Conservation (phyloP, 2,888 invertebrate species). For the Bibio marci region DNA sequence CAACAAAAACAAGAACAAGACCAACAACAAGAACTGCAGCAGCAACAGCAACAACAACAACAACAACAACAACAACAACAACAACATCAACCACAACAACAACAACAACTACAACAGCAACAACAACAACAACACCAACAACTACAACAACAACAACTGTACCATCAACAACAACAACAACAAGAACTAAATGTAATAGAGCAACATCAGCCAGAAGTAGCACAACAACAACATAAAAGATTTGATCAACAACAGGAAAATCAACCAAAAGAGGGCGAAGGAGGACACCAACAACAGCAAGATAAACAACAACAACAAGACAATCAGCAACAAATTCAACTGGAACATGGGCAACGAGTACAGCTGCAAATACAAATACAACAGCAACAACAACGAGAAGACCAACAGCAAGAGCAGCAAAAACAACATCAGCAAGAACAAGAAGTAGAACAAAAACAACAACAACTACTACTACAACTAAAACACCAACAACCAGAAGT, state of each 20-base stretch:
- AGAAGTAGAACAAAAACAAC: slow-evolving; percentile 32
- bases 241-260: not conserved
- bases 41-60: slow-evolving; percentile 11
- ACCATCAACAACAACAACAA: slow-evolving; percentile 21
- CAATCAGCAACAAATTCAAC: too few species aligned
- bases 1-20: too few species aligned
- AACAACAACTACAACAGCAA: too few species aligned
- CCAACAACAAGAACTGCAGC: too few species aligned
- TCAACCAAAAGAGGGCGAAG: too few species aligned
- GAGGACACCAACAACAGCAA: too few species aligned
- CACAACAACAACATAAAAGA: too few species aligned
- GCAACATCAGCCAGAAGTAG: slow-evolving; percentile 1
- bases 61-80: slow-evolving; percentile 2
- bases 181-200: not conserved
- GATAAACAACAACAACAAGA: too few species aligned
- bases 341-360: too few species aligned
- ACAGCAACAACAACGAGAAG: slow-evolving; percentile 9
- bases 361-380: slow-evolving; percentile 5
- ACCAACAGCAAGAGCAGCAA: not conserved
- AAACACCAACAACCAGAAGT: slow-evolving; percentile 27
- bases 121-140: too few species aligned
- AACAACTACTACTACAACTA: slow-evolving; percentile 22
- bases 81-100: too few species aligned
- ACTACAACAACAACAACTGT: too few species aligned
- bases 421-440: slow-evolving; percentile 14